phyloP scores from a whole-genome alignment of 1,140 invertebrate genomes.

The Zaprionus ghesquierei region DNA sequence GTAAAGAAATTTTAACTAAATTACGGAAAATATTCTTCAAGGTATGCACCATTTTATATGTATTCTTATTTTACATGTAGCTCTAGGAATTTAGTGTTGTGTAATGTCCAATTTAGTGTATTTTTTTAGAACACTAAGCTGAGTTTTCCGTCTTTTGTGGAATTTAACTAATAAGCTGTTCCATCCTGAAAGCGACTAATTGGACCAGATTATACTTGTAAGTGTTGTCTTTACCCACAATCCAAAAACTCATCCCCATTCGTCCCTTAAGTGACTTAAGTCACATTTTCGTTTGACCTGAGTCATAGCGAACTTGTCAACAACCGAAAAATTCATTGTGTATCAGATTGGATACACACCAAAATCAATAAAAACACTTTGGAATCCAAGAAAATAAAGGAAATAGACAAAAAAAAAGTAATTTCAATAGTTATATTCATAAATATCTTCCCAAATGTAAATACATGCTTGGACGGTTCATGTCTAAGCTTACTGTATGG shows the following conservation, averaged over 20 bases:
- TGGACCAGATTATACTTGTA: constrained; percentile 24
- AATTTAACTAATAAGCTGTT: constrained; percentile 25
- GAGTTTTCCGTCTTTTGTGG: constrained; percentile 19
- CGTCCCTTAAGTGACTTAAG: neutral
- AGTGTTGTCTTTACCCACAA: constrained; percentile 5
- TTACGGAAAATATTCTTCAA: constrained; percentile 22
- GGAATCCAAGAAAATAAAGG: neutral
- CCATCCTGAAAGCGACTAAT: constrained; percentile 19
- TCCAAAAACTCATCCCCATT: neutral
- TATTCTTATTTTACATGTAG: constrained; percentile 32
- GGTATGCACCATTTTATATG: constrained; percentile 29
- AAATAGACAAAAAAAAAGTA: constrained; percentile 20
- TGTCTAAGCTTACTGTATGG: too few relatives aligned
- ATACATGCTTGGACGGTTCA: too few relatives aligned
- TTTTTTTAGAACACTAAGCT: constrained; percentile 31
- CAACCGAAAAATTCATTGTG: constrained; percentile 7
- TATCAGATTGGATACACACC: constrained; percentile 12
- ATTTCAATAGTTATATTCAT: constrained; percentile 21
- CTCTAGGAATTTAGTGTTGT: constrained; percentile 20
- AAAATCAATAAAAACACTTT: constrained; percentile 19
- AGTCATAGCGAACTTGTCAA: constrained; percentile 19
- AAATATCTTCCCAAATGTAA: too few relatives aligned
- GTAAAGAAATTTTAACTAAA: constrained; percentile 27
- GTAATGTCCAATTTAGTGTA: constrained; percentile 27
- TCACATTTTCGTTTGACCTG: constrained; percentile 12